A percentile compares a stretch with the other conserved stretches of the same genome.
Conservation (phyloP, 2,888 invertebrate species). For the Villa cingulata region DNA sequence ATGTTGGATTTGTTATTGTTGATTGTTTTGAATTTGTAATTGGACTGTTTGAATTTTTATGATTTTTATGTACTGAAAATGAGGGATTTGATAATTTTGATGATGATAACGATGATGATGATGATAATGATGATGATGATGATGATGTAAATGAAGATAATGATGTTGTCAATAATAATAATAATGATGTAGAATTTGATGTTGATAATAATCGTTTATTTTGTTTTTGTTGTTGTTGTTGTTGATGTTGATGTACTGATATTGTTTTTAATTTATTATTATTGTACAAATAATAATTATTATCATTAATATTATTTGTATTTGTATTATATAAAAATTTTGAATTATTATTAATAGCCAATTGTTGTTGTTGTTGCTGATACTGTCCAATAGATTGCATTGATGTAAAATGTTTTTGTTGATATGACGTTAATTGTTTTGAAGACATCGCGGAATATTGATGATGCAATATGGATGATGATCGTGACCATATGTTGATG, state of each 20-base stretch:
- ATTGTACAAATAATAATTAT: too few relatives aligned
- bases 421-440: not conserved
- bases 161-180: not conserved
- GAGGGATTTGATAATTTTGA: slow-evolving; percentile 3
- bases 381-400: not conserved
- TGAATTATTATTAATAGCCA: not conserved
- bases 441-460: not conserved
- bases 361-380: slow-evolving; percentile 4
- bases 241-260: not conserved
- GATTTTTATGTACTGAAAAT: slow-evolving; percentile 6
- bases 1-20: not conserved
- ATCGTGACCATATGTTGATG: slow-evolving; percentile 14
- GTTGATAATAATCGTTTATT: not conserved
- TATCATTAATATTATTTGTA: not conserved
- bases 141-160: not conserved
- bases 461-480: not conserved
- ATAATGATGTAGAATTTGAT: not conserved
- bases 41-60: slow-evolving; percentile 4
- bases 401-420: slow-evolving; percentile 2
- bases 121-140: slow-evolving; percentile 1
- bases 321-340: not conserved
- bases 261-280: not conserved
- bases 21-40: slow-evolving; percentile 3
- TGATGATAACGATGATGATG: slow-evolving; percentile 1
- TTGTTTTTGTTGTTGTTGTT: not conserved